Percentiles rank a stretch among this genome's conserved stretches.
Evolutionary conservation across 2,113 vertebrate genomes (phyloP).

Genomic region (Gavialis gangeticus): DNA sequence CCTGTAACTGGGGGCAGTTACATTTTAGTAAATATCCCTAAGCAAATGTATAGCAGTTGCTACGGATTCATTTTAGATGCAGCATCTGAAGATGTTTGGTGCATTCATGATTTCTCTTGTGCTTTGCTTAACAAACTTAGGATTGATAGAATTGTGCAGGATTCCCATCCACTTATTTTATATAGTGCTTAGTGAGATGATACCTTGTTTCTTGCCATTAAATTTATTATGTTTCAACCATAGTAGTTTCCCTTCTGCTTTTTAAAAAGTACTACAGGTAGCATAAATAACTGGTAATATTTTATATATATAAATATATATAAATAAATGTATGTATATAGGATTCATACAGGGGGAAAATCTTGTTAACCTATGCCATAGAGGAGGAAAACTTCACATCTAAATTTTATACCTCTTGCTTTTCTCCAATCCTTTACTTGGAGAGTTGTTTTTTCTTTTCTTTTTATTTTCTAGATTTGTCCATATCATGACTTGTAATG

Average conservation of each 20-base stretch:
- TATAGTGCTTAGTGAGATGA: conserved; percentile 55
- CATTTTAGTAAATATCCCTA: conserved; percentile 71
- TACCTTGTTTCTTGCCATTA: conserved; percentile 62
- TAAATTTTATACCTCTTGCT: conserved; percentile 76
- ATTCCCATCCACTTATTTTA: conserved; percentile 59
- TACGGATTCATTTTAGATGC: conserved; percentile 21
- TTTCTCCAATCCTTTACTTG: conserved; percentile 75
- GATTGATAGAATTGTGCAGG: conserved; percentile 47
- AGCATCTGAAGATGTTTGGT: conserved; percentile 50
- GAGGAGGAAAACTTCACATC: conserved; percentile 78
- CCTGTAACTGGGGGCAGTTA: conserved; percentile 45
- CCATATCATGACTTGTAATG: conserved; percentile 80
- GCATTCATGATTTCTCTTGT: conserved; percentile 30
- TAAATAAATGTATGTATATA: conserved; percentile 82
- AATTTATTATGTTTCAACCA: conserved; percentile 65
- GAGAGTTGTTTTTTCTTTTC: conserved; percentile 1
- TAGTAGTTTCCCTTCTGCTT: conserved; percentile 69
- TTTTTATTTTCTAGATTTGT: conserved; percentile 76
- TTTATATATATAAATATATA: conserved; percentile 70
- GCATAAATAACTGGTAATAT: conserved; percentile 73
- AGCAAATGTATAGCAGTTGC: conserved; percentile 38
- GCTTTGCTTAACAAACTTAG: conserved; percentile 62
- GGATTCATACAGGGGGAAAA: conserved; percentile 77
- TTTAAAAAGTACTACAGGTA: conserved; percentile 70
- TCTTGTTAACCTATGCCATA: conserved; percentile 72